These are phyloP conservation scores for Anagyrus pseudococci DNA, from an alignment of 2,888 invertebrate species.

Conservation along the genomic window DNA sequence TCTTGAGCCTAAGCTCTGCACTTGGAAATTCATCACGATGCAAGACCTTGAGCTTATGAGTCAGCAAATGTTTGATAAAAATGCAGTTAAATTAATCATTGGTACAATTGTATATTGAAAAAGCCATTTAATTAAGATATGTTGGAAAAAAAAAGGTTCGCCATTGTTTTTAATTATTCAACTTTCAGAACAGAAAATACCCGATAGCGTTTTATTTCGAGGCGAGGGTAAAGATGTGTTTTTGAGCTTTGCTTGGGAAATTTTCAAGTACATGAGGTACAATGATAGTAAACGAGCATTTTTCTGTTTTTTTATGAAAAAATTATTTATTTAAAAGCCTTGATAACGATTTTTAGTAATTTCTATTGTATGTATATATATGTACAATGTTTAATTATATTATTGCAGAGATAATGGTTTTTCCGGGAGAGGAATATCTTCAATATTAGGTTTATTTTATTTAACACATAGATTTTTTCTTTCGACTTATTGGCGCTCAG, in stretches of 20 bases:
- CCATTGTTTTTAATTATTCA: constrained; percentile 30
- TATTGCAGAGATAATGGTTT: constrained; percentile 46
- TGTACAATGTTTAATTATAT: constrained; percentile 20
- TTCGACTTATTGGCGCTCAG: constrained; percentile 46
- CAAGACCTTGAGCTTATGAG: constrained; percentile 45
- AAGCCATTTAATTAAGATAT: constrained; percentile 27
- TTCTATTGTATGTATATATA: constrained; percentile 22
- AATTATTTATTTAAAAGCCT: constrained; percentile 18
- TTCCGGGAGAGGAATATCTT: constrained; percentile 46
- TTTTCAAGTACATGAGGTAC: constrained; percentile 51
- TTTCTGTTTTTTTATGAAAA: constrained; percentile 14
- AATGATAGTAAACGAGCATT: constrained; percentile 2
- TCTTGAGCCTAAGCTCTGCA: constrained; percentile 43
- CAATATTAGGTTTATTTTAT: constrained; percentile 49
- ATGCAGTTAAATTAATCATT: constrained; percentile 44
- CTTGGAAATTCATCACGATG: constrained; percentile 47
- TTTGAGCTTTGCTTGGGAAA: constrained; percentile 47
- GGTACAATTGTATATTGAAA: constrained; percentile 43
- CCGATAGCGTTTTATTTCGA: constrained; percentile 35
- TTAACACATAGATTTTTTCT: constrained; percentile 49
- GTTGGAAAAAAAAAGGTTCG: constrained; percentile 24
- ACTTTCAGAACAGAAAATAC: constrained; percentile 42
- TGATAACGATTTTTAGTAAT: constrained; percentile 4
- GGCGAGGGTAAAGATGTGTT: constrained; percentile 41
- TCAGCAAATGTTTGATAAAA: constrained; percentile 43